These are phyloP conservation scores for Pachycephala philippinensis DNA, from an alignment of 2,113 vertebrate species.

Conservation along the genomic window DNA sequence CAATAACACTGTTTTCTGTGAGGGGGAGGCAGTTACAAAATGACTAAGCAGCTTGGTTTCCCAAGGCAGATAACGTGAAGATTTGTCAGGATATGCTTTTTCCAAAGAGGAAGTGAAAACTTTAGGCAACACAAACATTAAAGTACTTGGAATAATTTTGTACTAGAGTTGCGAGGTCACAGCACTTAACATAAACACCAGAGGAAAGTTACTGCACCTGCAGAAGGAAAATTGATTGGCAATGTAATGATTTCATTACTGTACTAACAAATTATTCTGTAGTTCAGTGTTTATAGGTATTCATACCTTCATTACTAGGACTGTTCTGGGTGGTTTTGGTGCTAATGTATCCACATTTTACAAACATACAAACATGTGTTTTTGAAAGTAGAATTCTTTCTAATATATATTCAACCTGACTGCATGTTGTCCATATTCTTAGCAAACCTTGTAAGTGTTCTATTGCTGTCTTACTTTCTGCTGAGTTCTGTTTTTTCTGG, in stretches of 20 bases:
- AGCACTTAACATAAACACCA: background rate
- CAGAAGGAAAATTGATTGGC: background rate
- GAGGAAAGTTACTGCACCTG: background rate
- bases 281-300: background rate
- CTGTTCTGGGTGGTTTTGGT: background rate
- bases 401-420: background rate
- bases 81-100: background rate
- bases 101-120: background rate
- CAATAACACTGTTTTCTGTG: background rate
- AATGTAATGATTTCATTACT: background rate
- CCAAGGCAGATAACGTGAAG: background rate
- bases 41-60: conserved; percentile 6
- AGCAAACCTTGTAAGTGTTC: background rate
- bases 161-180: background rate
- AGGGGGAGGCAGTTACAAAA: background rate
- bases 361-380: background rate
- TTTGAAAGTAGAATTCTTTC: background rate
- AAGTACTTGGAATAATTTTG: background rate
- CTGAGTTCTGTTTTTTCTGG: background rate
- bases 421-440: background rate
- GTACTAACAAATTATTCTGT: background rate
- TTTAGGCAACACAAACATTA: background rate
- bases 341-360: background rate
- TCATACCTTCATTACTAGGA: background rate
- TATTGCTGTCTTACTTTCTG: background rate